Evolutionary conservation across 2,113 vertebrate species (phyloP), one percentile per base, ranked within the genome.

Genomic region (Halcyon malimbica): DNA sequence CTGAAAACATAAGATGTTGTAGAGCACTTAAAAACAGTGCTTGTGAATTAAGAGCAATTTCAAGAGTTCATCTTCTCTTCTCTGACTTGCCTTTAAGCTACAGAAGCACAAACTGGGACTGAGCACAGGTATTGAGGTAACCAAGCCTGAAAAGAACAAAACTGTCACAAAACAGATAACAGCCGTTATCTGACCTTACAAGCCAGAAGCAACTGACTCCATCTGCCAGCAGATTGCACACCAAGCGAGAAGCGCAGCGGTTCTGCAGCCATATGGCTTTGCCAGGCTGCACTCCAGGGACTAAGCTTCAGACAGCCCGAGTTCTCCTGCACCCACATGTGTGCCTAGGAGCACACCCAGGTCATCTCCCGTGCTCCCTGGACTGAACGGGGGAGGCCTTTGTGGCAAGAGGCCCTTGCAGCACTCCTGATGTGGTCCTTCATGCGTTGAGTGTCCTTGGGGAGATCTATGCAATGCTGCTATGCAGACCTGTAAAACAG

Each of bases 171-270:
- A 57, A 71, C 14, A 64, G 18, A 3, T n/a, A 71, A 31, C 25
- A n/a, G 23, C 16, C 2, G 0, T 48, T 41, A 48, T 33, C 29
- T 53, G 70, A 59, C 57, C 17, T 81, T 6, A 1, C 13, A 10
- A 81, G 33, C 24, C 15, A 2, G 14, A 14, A 63, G 6, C 2
- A 1, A 28, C 50, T 1, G 1, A 8, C 41, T 51, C 48, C 1
- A 0, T 44, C 24, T 2, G 1, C 28, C 33, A 69, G 50, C 10
- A 0, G 1, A 4, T 4, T 46, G 44, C 42, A 28, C 0, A 0
- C 23, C 7, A 16, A 10, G 21, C 0, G 1, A 68, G 60, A n/a
- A 53, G n/a, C 1, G 1, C 6, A 4, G 50, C 5, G 1, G 37
- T 18, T 39, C 35, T 69, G 23, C 1, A 2, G 9, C 19, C 3